These are phyloP conservation scores for Chaunax sp. DNA, from an alignment of 2,797 vertebrate species.

Conservation along the genomic window DNA sequence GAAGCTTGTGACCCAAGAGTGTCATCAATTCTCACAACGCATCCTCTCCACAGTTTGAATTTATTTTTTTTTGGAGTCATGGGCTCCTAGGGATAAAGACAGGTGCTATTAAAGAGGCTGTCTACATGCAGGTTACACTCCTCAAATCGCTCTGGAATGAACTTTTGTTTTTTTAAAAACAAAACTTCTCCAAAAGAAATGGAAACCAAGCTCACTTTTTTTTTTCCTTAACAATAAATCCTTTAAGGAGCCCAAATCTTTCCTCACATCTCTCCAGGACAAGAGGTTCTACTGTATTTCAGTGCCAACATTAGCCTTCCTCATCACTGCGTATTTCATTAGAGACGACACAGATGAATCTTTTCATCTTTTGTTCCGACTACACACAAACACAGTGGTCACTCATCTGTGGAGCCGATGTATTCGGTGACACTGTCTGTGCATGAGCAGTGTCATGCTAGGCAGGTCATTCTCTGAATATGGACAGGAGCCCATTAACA, in stretches of 20 bases:
- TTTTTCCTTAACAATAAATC: slow-evolving; percentile 6
- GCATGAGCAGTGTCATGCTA: slow-evolving; percentile 40
- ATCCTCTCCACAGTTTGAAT: slow-evolving; percentile 9
- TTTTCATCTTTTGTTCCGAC: slow-evolving; percentile 11
- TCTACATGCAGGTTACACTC: not conserved
- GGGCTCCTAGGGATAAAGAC: slow-evolving; percentile 9
- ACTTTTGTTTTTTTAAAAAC: not conserved
- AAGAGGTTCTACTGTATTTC: too few relatives aligned
- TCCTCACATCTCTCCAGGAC: too few relatives aligned
- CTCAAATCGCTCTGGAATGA: not conserved
- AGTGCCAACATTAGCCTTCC: not conserved
- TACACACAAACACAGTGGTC: slow-evolving; percentile 28
- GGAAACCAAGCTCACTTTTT: not conserved
- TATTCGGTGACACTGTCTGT: slow-evolving; percentile 47
- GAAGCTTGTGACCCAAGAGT: slow-evolving; percentile 11
- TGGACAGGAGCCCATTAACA: slow-evolving; percentile 55
- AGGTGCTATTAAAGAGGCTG: not conserved
- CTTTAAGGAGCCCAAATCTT: not conserved
- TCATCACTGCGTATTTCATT: not conserved
- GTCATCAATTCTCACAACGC: slow-evolving; percentile 18
- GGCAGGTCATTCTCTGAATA: slow-evolving; percentile 41
- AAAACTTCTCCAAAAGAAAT: not conserved
- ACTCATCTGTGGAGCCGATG: slow-evolving; percentile 32
- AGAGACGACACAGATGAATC: not conserved
- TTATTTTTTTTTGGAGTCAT: not conserved